Evolutionary conservation across 2,888 invertebrate species (phyloP).

Genomic region (Julus scandinavius): DNA sequence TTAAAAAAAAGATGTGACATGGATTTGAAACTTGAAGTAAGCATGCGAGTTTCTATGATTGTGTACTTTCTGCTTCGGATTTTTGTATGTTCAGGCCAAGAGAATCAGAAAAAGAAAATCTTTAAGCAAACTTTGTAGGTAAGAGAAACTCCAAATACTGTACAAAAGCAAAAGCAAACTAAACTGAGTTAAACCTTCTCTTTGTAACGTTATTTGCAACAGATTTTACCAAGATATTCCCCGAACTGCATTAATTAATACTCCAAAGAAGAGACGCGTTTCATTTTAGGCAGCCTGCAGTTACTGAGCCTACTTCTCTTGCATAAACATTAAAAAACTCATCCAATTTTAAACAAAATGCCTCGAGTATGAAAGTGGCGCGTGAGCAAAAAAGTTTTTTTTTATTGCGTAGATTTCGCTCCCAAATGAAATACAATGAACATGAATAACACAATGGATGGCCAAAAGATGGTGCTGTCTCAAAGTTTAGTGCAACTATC

Average conservation of each 20-base stretch:
- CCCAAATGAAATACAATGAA: slow-evolving; percentile 28
- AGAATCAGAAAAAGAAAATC: no score
- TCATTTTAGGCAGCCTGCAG: slow-evolving; percentile 5
- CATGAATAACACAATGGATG: slow-evolving; percentile 44
- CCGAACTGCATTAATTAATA: slow-evolving; percentile 5
- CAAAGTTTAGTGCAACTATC: slow-evolving; percentile 45
- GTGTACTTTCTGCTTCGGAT: no score
- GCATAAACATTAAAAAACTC: slow-evolving; percentile 30
- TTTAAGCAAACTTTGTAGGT: no score
- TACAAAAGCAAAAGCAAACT: background rate
- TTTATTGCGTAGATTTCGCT: slow-evolving; percentile 15
- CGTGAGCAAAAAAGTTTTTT: background rate
- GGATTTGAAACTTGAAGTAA: no score
- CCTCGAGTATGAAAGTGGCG: background rate
- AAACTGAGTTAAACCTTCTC: background rate
- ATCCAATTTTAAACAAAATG: slow-evolving; percentile 36
- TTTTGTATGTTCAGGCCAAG: no score
- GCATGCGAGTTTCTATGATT: no score
- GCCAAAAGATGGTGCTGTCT: slow-evolving; percentile 39
- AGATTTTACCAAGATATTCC: background rate
- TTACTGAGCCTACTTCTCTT: background rate
- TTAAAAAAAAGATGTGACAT: no score
- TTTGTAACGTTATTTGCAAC: background rate
- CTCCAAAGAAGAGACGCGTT: background rate
- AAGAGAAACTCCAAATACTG: no score